phyloP scores from a whole-genome alignment of 2,888 invertebrate species.

The Rhorus exstirpatorius region DNA sequence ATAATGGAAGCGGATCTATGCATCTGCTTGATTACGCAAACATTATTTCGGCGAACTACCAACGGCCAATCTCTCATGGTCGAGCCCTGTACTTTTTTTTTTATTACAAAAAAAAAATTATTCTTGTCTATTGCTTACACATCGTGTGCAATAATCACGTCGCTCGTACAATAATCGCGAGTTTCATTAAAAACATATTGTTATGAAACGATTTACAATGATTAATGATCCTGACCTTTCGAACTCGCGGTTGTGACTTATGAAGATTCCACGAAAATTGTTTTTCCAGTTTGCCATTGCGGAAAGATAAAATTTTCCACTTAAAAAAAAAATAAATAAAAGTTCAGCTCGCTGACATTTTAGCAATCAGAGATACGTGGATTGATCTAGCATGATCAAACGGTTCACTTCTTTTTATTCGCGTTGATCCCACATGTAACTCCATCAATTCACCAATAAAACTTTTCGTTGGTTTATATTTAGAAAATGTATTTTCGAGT shows the following conservation, averaged over 20 bases:
- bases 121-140: slow-evolving; percentile 11
- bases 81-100: not conserved
- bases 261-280: slow-evolving; percentile 11
- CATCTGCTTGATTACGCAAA: not conserved
- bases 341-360: no score
- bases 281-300: not conserved
- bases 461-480: no score
- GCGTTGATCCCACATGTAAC: no score
- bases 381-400: no score
- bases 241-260: slow-evolving; percentile 13
- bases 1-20: not conserved
- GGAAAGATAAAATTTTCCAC: no score
- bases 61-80: not conserved
- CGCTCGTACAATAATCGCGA: not conserved
- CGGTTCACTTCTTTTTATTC: no score
- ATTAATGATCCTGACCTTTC: slow-evolving; percentile 27
- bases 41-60: slow-evolving; percentile 1
- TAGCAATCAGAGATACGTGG: no score
- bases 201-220: not conserved
- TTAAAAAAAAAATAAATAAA: no score
- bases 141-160: not conserved
- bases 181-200: slow-evolving; percentile 32
- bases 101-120: not conserved
- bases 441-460: no score
- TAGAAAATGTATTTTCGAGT: no score